Conservation (phyloP, 1,140 invertebrate genomes). For the Trigoniulus corallinus region DNA sequence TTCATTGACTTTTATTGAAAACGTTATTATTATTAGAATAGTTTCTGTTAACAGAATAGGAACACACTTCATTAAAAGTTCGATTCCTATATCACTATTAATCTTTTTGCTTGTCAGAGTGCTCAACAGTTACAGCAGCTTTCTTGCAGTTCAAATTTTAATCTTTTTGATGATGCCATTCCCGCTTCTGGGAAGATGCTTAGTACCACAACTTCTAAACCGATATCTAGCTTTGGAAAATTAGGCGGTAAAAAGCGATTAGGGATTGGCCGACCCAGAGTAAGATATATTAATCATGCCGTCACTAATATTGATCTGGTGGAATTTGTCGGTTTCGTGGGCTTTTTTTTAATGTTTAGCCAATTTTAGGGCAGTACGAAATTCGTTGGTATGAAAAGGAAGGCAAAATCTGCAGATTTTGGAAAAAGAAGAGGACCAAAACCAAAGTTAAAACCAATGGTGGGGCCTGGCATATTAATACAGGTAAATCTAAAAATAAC, state of each 20-base stretch:
- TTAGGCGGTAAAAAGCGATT: conserved; percentile 11
- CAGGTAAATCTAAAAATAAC: conserved; percentile 6
- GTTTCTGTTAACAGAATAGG: too few relatives aligned
- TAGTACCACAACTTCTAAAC: neutral
- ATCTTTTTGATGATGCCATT: conserved; percentile 4
- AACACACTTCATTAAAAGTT: too few relatives aligned
- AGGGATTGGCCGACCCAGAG: conserved; percentile 8
- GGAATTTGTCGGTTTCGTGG: neutral
- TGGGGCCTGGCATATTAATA: conserved; percentile 1
- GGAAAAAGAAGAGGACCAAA: conserved; percentile 61
- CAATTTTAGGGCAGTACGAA: conserved; percentile 11
- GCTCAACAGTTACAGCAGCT: conserved; percentile 8
- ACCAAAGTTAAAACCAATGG: conserved; percentile 37
- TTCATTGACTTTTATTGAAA: too few relatives aligned
- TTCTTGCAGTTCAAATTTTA: conserved; percentile 2
- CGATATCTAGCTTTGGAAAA: conserved; percentile 8
- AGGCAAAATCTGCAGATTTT: conserved; percentile 45
- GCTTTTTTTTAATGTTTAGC: neutral
- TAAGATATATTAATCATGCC: conserved; percentile 2
- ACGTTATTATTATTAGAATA: too few relatives aligned
- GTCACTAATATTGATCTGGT: neutral
- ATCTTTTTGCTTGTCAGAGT: neutral
- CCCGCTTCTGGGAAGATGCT: neutral
- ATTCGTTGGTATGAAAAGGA: conserved; percentile 9
- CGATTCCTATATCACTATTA: too few relatives aligned